Base-by-base conservation (phyloP, 2,888 invertebrate genomes). In the Schrankia costaestrigalis region DNA sequence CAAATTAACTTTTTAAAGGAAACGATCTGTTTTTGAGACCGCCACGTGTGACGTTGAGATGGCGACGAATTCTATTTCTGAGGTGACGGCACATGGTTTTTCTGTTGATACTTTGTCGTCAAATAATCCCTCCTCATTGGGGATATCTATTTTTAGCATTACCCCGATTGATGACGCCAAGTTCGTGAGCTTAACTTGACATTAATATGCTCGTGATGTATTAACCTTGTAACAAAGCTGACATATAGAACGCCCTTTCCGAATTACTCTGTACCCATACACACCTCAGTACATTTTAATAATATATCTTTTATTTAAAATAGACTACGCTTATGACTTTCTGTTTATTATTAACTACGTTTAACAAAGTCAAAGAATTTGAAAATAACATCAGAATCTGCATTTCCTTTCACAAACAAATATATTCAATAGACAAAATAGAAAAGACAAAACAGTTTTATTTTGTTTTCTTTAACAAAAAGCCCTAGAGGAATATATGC, bases 1-100 rank as follows among this genome's bases (percentile, higher is more conserved):
- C 78, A 84, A 84, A 86, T 87, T 85, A 85, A 83, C 83, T 84
- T 86, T 85, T 86, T 85, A 85, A 79, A 86, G 86, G 86, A 86
- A 86, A 82, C 83, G 76, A 85, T 86, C 82, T 80, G 85, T 86
- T 85, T 83, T 80, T 72, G 70, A 73, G 66, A 56, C 63, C 70
- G 78, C 83, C 86, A 86, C 83, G 85, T 87, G 86, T 84, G 83
- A 81, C 56, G 62, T 47, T 43, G 60, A 53, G 68, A 66, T 66
- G 68, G 69, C 64, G 70, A 71, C 71, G 66, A 61, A 51, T 70
- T 81, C 80, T 81, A 83, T 85, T 85, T 79, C 57, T 54, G 71
- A 66, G 54, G 41, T 61, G 55, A 61, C 50, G 64, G 79, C 86
- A 86, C 79, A 83, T 85, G 85, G 78, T 60, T 66, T n/a, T 35